Conservation (phyloP, 1,140 invertebrate genomes). For the Forficula auricularia region DNA sequence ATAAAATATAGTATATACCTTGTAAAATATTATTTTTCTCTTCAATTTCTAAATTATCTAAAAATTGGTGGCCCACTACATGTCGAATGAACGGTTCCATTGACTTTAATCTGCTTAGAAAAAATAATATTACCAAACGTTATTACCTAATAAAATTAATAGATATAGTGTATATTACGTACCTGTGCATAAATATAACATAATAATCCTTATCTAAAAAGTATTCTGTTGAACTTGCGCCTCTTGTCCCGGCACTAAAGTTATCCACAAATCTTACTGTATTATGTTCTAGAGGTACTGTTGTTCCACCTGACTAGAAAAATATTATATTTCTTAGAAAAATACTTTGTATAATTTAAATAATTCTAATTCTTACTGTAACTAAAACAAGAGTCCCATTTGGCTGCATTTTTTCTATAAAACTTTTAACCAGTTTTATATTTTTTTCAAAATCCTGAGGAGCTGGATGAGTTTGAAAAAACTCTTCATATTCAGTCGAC, state of each 20-base stretch:
- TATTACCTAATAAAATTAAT: background rate
- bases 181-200: conserved; percentile 62
- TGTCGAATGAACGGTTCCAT: conserved; percentile 78
- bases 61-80: conserved; percentile 56
- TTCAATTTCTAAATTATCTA: conserved; percentile 57
- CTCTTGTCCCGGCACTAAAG: conserved; percentile 90
- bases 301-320: conserved; percentile 83
- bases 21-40: background rate
- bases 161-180: conserved; percentile 4
- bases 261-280: conserved; percentile 96
- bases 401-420: conserved; percentile 43
- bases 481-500: conserved; percentile 54
- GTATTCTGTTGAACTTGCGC: conserved; percentile 86
- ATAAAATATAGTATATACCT: no score
- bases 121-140: conserved; percentile 2
- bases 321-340: conserved; percentile 6
- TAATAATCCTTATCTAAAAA: conserved; percentile 68
- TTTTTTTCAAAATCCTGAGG: conserved; percentile 55
- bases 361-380: conserved; percentile 39
- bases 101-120: conserved; percentile 50
- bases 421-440: conserved; percentile 46
- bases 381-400: conserved; percentile 53
- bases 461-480: conserved; percentile 53
- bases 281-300: conserved; percentile 87
- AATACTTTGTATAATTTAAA: conserved; percentile 11